Conservation (phyloP, 2,113 vertebrate genomes). For the Ailuropoda melanoleuca region DNA sequence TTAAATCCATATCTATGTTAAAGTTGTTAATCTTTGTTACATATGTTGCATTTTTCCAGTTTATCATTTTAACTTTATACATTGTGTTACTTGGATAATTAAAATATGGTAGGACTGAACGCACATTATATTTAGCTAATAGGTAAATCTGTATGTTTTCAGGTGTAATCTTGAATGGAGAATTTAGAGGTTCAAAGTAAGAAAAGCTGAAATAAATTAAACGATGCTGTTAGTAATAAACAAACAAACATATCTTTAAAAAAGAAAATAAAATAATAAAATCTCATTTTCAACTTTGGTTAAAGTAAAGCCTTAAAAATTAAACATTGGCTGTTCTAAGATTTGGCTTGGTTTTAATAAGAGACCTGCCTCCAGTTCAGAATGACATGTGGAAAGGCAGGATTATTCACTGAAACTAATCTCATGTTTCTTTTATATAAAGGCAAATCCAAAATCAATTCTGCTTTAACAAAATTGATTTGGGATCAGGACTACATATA, state of each 20-base stretch:
- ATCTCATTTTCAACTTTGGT: constrained; percentile 4
- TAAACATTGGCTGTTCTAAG: neutral
- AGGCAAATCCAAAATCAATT: constrained; percentile 68
- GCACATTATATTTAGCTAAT: neutral
- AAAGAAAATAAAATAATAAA: neutral
- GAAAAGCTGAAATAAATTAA: neutral
- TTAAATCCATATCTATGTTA: neutral
- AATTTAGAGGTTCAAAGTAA: neutral
- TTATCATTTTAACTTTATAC: neutral
- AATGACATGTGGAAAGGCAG: neutral
- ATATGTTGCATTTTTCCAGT: neutral
- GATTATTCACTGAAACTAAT: constrained; percentile 52
- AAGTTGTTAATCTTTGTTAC: neutral
- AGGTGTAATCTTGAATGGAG: neutral
- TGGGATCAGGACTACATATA: constrained; percentile 17
- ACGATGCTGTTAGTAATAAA: neutral
- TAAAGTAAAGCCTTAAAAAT: constrained; percentile 31
- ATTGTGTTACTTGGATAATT: neutral
- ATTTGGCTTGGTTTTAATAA: neutral
- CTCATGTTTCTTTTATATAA: constrained; percentile 45
- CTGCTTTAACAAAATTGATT: constrained; percentile 46
- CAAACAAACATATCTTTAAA: neutral
- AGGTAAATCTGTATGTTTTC: neutral
- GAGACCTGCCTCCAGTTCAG: neutral
- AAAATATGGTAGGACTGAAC: neutral